These are phyloP conservation scores for Protobothrops mucrosquamatus DNA, from an alignment of 2,113 vertebrate species.

Conservation along the genomic window DNA sequence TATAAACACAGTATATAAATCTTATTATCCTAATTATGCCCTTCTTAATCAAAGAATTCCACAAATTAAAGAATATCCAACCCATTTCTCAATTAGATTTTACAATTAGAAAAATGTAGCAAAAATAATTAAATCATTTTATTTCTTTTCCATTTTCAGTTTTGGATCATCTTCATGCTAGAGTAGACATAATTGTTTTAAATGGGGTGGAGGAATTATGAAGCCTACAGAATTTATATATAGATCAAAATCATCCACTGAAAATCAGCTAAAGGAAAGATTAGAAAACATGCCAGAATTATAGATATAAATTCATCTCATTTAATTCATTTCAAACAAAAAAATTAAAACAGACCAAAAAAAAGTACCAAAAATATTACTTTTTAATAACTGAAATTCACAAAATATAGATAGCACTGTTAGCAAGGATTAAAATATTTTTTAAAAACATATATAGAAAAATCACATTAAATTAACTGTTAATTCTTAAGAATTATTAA, in stretches of 20 bases:
- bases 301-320: not conserved
- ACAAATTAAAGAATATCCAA: not conserved
- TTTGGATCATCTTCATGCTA: not conserved
- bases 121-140: not conserved
- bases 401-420: not conserved
- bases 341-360: not conserved
- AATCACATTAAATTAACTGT: not conserved
- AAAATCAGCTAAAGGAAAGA: not conserved
- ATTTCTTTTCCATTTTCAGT: not conserved
- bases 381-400: not conserved
- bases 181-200: not conserved
- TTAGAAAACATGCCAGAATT: not conserved
- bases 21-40: not conserved
- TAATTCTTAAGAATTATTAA: not conserved
- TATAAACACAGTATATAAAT: not conserved
- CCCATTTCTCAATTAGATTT: not conserved
- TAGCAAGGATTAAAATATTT: not conserved
- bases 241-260: not conserved
- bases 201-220: not conserved
- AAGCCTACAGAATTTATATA: not conserved
- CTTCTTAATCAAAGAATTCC: not conserved
- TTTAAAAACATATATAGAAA: not conserved
- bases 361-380: not conserved
- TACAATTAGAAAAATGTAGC: not conserved
- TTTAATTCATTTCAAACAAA: not conserved